Conservation (phyloP, 2,797 vertebrate genomes). For the Crenichthys baileyi region DNA sequence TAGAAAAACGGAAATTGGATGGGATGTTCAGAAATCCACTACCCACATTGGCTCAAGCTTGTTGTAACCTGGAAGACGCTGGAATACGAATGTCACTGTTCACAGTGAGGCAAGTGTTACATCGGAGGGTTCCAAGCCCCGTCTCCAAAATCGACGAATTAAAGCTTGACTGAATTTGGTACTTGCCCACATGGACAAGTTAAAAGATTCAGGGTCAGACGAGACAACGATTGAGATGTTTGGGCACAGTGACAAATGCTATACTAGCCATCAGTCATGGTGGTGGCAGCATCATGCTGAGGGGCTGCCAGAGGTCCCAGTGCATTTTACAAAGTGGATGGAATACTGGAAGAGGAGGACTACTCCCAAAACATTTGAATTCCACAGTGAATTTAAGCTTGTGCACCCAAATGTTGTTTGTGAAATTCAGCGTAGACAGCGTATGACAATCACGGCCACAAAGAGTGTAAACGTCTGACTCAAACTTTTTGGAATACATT, state of each 20-base stretch:
- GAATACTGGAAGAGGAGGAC: neutral
- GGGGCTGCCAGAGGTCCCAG: neutral
- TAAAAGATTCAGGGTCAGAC: too few species aligned
- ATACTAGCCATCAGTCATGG: neutral
- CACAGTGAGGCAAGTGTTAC: neutral
- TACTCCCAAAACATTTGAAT: neutral
- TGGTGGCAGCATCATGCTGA: neutral
- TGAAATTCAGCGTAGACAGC: neutral
- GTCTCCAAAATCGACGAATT: neutral
- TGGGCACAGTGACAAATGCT: neutral
- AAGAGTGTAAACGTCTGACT: neutral
- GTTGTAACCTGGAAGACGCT: neutral
- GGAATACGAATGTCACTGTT: neutral
- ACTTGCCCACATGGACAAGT: too few species aligned
- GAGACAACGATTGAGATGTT: too few species aligned
- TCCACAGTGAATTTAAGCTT: neutral
- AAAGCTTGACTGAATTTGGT: neutral
- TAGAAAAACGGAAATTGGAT: neutral
- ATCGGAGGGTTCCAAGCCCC: neutral
- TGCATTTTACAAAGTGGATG: neutral
- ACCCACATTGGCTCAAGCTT: neutral
- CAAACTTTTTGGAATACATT: neutral
- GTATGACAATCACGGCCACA: neutral
- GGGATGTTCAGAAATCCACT: neutral
- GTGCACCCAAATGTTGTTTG: neutral